These are phyloP conservation scores for Anoncus sp. DNA, from an alignment of 2,888 invertebrate genomes.

Conservation along the genomic window DNA sequence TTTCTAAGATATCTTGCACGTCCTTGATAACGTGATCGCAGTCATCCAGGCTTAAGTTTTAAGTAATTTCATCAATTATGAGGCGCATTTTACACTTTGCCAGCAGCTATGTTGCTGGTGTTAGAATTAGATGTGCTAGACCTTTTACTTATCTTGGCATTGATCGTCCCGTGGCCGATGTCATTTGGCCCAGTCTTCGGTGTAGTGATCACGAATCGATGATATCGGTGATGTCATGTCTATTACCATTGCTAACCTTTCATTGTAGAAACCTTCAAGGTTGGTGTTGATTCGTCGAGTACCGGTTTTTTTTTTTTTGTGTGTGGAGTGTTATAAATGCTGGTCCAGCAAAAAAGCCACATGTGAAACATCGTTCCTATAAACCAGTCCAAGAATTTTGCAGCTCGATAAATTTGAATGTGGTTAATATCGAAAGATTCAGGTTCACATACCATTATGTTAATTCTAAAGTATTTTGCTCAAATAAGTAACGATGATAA, in stretches of 20 bases:
- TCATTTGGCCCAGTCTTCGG: conserved; percentile 3
- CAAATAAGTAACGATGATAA: not conserved
- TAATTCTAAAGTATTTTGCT: not conserved
- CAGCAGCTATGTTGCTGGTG: conserved; percentile 6
- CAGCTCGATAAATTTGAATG: too few species aligned
- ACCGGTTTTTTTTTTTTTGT: too few species aligned
- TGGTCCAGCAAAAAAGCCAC: not conserved
- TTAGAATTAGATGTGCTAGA: not conserved
- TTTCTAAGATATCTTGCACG: not conserved
- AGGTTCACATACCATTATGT: not conserved
- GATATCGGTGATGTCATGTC: not conserved
- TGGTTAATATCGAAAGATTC: too few species aligned
- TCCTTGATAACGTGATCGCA: not conserved
- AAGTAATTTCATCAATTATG: not conserved
- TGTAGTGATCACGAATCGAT: not conserved
- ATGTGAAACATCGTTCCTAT: not conserved
- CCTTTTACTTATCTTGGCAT: conserved; percentile 5
- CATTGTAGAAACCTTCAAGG: not conserved
- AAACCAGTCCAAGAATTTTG: not conserved
- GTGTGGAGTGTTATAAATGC: not conserved
- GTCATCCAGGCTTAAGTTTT: not conserved
- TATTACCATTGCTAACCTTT: not conserved
- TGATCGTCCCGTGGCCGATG: conserved; percentile 10
- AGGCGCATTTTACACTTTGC: not conserved
- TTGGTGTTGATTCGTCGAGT: not conserved